Base-by-base conservation (phyloP, 2,888 invertebrate genomes). In the Eilema depressum region DNA sequence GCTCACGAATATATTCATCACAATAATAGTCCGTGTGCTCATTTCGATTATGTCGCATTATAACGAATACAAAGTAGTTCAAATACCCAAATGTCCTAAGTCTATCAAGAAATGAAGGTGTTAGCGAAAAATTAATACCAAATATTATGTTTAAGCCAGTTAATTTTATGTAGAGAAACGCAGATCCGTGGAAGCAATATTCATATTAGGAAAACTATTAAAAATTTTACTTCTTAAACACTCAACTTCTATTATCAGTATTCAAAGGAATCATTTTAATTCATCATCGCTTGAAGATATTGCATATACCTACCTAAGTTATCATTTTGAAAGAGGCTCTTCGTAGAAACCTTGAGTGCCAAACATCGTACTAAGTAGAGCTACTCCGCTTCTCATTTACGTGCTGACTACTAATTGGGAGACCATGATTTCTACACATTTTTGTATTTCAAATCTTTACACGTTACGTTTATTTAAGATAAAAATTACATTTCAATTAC, bases 201-300 rank as follows among this genome's bases (percentile, higher is more conserved):
- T 74, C 11, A 73, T 70, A 69, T 73, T 70, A 70, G 68, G 70
- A 71, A 76, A 68, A 78, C 61, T 66, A 64, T 72, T 70, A 63
- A 41, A 69, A 73, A 56, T 37, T 60, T 70, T 69, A 69, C 8
- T 10, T 17, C 26, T 69, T 78, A 73, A 81, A 78, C 61, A 80
- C 79, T 80, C 80, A 66, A 76, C 80, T 85, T 80, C 87, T 80
- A 75, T 70, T 68, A 71, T 82, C 77, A 83, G 85, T 83, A 78
- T 76, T 83, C 84, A 86, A 87, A 86, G 87, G 89, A 88, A 88
- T 86, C 87, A 78, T 80, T 81, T 77, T 72, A 75, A 66, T 73
- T 66, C 25, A 64, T 60, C 63, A 26, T 17, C 23, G 28, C 28
- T 60, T 57, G 41, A 59, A 71, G 59, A 61, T 61, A 69, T 66